Conservation (phyloP, 2,888 invertebrate genomes). For the Seladonia tumulorum region DNA sequence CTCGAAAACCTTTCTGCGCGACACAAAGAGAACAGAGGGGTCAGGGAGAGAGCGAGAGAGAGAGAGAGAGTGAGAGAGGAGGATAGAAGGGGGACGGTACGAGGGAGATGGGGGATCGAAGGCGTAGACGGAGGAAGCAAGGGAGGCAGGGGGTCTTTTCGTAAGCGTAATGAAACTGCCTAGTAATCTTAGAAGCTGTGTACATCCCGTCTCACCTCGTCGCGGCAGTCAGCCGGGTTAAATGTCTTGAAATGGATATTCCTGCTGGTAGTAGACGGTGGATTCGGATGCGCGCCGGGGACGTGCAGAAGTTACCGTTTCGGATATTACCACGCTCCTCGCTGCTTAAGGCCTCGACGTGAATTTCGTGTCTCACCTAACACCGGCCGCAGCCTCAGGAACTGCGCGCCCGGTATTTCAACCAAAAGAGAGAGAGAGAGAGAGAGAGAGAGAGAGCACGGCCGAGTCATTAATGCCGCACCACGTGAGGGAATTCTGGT, state of each 20-base stretch:
- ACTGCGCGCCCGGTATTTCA: constrained; percentile 64
- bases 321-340: constrained; percentile 74
- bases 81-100: constrained; percentile 1
- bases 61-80: neutral
- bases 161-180: constrained; percentile 77
- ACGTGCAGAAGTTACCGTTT: constrained; percentile 76
- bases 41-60: neutral
- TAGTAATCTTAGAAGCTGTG: constrained; percentile 80
- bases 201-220: constrained; percentile 70
- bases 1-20: constrained; percentile 69
- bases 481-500: constrained; percentile 15
- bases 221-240: constrained; percentile 76
- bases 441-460: neutral
- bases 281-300: constrained; percentile 66
- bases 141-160: constrained; percentile 59
- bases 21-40: constrained; percentile 60
- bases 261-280: constrained; percentile 66
- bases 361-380: constrained; percentile 72
- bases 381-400: constrained; percentile 61
- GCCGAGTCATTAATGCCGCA: constrained; percentile 32
- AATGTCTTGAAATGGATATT: constrained; percentile 81
- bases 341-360: constrained; percentile 60
- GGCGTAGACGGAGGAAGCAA: constrained; percentile 17
- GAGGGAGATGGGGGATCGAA: constrained; percentile 20
- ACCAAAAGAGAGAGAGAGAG: neutral